Base-by-base conservation (phyloP, 2,797 vertebrate genomes). In the Bufotes viridis region DNA sequence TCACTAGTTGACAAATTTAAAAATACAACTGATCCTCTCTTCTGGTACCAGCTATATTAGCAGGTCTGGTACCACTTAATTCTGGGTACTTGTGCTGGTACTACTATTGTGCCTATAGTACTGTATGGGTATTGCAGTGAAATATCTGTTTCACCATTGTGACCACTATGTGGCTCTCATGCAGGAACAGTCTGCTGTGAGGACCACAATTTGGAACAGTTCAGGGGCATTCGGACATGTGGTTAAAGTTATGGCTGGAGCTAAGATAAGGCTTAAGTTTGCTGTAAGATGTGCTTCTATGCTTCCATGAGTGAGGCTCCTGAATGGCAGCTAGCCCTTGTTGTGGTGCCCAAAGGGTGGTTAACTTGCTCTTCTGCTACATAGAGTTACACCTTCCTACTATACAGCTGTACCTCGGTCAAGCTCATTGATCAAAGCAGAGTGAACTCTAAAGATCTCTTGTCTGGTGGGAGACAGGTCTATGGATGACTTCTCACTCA, bases 331-430 rank as follows among this genome's bases (percentile, higher is more conserved):
- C 74, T n/a, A 53, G 42, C 24, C 7, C 22, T 53, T 53, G 10
- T 13, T 53, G 22, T 55, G 74, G 74, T 13, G n/a, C 51, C 74
- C 51, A 78, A 51, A 55, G 24, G 9, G 12, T 2, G 4, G 42
- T 51, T 22, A 51, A 20, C 20, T 20, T 51, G 20, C 74, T n/a
- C 74, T 1, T 78, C 49, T 53, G 20, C 22, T 76, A n/a, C 60
- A 63, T 24, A 42, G 60, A 65, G 79, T 51, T n/a, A 17, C 34
- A 85, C 13, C 9, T 55, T 67, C 76, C 60, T 57, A 57, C 75
- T 85, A 97, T 90, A 98, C 97, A 85, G 97, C 97, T 83, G 96
- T 98, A 90, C 96, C 96, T 18, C 95, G 94, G 92, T 96, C 96
- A 75, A 96, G 91, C 90, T 96, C 95, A 92, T 90, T 93, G 91